A percentile compares a stretch with the other conserved stretches of the same genome.
Conservation (phyloP, 2,888 invertebrate genomes). For the Amaurobius ferox region DNA sequence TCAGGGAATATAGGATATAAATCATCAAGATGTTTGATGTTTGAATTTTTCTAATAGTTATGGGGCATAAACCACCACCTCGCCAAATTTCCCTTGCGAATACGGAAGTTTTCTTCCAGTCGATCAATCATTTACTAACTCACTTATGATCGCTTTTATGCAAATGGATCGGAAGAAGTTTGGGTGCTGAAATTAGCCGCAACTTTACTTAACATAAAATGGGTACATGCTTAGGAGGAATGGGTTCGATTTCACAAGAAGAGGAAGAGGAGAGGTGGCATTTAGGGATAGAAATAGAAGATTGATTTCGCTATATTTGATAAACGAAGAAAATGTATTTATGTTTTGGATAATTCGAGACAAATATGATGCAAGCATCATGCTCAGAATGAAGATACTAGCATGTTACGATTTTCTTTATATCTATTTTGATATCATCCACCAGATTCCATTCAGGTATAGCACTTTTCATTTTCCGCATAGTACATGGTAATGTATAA, state of each 20-base stretch:
- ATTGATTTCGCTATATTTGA: no score
- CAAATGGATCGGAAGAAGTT: neutral
- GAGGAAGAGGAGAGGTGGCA: no score
- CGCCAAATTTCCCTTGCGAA: neutral
- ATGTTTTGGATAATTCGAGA: no score
- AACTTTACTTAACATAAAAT: constrained; percentile 1
- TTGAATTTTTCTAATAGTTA: constrained; percentile 11
- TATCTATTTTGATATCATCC: no score
- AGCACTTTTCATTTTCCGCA: no score
- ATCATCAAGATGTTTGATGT: neutral
- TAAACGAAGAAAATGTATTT: no score
- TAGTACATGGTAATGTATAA: no score
- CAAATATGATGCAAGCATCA: no score
- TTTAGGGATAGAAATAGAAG: no score
- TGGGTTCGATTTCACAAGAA: neutral
- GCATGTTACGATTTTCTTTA: no score
- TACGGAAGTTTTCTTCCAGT: neutral
- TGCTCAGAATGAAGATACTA: no score
- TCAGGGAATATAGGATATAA: neutral
- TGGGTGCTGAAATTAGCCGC: neutral
- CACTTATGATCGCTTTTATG: constrained; percentile 14
- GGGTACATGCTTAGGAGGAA: neutral
- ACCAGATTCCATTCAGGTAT: no score
- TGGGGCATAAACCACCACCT: neutral
- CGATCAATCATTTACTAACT: constrained; percentile 13